Conservation (phyloP, 1,140 invertebrate species). For the Limonius californicus region DNA sequence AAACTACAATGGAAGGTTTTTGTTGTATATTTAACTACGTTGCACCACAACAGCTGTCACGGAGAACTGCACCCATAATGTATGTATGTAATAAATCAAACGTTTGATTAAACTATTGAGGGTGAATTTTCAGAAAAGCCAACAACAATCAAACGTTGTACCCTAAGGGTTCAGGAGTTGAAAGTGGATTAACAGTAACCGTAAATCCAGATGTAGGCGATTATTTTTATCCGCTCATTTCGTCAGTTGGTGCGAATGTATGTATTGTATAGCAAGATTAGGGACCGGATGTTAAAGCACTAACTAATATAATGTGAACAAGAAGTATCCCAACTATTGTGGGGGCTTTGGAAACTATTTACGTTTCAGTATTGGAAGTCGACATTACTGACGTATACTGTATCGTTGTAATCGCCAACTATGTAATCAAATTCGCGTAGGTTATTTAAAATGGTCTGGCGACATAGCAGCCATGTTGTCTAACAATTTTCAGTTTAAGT, state of each 20-base stretch:
- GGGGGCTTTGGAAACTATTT: conserved; percentile 32
- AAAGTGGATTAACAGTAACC: conserved; percentile 47
- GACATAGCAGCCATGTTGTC: too few species aligned
- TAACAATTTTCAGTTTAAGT: too few species aligned
- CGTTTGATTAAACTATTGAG: too few species aligned
- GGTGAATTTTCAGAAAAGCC: neutral
- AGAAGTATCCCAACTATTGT: too few species aligned
- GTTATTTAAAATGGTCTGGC: too few species aligned
- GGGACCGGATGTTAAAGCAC: neutral
- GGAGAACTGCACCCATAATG: too few species aligned
- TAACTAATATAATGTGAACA: too few species aligned
- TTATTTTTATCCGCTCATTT: conserved; percentile 50
- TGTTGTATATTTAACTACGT: conserved; percentile 59
- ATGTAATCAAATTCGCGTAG: too few species aligned
- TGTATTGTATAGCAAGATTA: conserved; percentile 21
- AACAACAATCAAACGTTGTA: neutral
- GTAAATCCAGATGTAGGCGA: conserved; percentile 50
- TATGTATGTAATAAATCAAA: too few species aligned
- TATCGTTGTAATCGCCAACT: too few species aligned
- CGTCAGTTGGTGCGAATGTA: conserved; percentile 45
- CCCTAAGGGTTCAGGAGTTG: conserved; percentile 30
- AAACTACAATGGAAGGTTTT: conserved; percentile 53
- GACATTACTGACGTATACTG: too few species aligned
- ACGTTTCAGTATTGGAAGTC: conserved; percentile 8
- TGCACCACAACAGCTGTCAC: too few species aligned